Conservation (phyloP, 2,797 vertebrate genomes). For the Gymnodraco acuticeps region DNA sequence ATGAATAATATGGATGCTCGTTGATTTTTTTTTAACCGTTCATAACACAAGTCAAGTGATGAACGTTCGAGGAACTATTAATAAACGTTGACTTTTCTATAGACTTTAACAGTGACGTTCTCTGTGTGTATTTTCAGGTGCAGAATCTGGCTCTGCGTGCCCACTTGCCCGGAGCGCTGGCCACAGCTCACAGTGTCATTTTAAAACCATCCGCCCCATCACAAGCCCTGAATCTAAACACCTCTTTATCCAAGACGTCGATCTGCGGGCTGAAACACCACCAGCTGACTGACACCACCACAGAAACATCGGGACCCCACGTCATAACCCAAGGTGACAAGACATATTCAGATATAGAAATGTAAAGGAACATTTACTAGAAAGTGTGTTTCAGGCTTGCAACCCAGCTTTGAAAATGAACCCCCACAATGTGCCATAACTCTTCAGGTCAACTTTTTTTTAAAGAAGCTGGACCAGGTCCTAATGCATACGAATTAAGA, state of each 20-base stretch:
- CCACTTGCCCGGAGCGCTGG: constrained; percentile 88
- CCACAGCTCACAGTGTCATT: constrained; percentile 88
- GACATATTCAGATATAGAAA: neutral
- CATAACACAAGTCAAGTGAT: neutral
- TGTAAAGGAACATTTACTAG: neutral
- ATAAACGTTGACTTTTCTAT: neutral
- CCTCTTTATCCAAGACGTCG: constrained; percentile 85
- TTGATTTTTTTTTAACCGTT: too few relatives aligned
- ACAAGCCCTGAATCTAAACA: constrained; percentile 79
- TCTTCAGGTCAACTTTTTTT: too few relatives aligned
- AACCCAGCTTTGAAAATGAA: neutral
- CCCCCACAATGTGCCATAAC: neutral
- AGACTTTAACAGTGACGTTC: neutral
- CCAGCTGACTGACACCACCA: constrained; percentile 83
- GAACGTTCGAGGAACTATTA: neutral
- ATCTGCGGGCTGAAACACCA: constrained; percentile 85
- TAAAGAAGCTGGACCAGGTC: too few relatives aligned
- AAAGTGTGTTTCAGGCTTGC: neutral
- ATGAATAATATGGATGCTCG: too few relatives aligned
- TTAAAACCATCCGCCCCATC: constrained; percentile 88
- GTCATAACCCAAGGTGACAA: constrained; percentile 88
- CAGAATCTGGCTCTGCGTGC: constrained; percentile 91
- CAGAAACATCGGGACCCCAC: constrained; percentile 88
- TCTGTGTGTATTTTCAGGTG: constrained; percentile 75
- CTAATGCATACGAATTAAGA: too few relatives aligned